Evolutionary conservation across 2,797 vertebrate species (phyloP).

Genomic region (Aldrovandia affinis): DNA sequence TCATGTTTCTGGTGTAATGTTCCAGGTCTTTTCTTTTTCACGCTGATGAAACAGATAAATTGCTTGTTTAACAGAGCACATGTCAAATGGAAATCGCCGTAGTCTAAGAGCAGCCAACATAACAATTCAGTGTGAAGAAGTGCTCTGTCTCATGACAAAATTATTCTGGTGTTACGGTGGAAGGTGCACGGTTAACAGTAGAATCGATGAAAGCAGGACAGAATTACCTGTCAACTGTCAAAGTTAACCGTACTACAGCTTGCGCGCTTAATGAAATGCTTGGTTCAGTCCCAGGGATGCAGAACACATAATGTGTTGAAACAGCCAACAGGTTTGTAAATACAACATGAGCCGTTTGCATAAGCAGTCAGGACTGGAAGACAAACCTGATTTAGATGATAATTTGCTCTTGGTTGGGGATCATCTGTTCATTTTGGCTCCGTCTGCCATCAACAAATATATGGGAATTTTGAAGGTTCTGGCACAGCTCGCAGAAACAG

Average conservation of each 20-base stretch:
- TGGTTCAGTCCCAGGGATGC: slow-evolving; percentile 11
- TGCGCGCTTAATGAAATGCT: background rate
- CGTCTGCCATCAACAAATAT: slow-evolving; percentile 43
- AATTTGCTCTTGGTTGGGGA: slow-evolving; percentile 47
- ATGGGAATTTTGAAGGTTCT: slow-evolving; percentile 24
- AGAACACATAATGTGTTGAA: slow-evolving; percentile 3
- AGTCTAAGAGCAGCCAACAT: background rate
- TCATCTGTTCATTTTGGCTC: slow-evolving; percentile 53
- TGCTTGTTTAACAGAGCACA: background rate
- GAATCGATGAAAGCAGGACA: background rate
- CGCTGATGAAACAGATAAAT: background rate
- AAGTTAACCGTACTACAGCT: background rate
- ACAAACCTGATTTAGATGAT: slow-evolving; percentile 50
- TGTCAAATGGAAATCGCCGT: background rate
- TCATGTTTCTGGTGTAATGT: background rate
- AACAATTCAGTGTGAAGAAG: background rate
- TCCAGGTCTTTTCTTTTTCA: background rate
- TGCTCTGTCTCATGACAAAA: background rate
- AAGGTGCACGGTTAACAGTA: background rate
- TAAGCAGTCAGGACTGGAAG: slow-evolving; percentile 49
- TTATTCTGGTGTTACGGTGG: background rate
- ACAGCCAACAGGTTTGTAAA: slow-evolving; percentile 50
- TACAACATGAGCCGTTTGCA: slow-evolving; percentile 47
- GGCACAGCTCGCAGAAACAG: slow-evolving; percentile 10
- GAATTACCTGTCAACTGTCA: slow-evolving; percentile 20